Percentiles rank a stretch among this genome's conserved stretches.
Evolutionary conservation across 2,797 vertebrate genomes (phyloP).

Genomic region (Phataginus tricuspis): DNA sequence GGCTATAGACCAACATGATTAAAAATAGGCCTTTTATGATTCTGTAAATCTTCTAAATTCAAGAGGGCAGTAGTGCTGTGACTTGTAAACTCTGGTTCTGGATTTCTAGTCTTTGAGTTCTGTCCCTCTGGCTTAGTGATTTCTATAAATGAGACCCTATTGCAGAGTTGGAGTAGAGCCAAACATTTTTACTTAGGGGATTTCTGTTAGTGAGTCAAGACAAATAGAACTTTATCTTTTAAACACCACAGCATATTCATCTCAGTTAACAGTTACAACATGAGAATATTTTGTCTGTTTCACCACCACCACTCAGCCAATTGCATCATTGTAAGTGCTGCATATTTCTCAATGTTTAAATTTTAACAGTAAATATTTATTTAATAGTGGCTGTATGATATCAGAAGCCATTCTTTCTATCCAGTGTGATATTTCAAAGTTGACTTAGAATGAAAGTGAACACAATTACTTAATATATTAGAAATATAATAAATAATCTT

Average conservation of each 20-base stretch:
- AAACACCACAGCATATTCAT: conserved; percentile 15
- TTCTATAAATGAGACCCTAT: conserved; percentile 45
- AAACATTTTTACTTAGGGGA: conserved; percentile 42
- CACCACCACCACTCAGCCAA: background rate
- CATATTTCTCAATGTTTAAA: conserved; percentile 44
- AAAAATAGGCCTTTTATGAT: conserved; percentile 18
- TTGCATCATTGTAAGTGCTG: background rate
- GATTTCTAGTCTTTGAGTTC: conserved; percentile 26
- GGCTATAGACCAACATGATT: background rate
- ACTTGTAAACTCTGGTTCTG: conserved; percentile 35
- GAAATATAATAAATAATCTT: conserved; percentile 12
- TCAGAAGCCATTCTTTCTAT: conserved; percentile 3
- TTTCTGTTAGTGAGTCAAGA: conserved; percentile 50
- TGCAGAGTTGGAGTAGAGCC: background rate
- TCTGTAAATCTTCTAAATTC: conserved; percentile 30
- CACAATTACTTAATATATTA: conserved; percentile 10
- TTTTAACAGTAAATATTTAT: background rate
- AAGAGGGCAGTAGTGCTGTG: background rate
- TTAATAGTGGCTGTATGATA: background rate
- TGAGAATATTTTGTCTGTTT: background rate
- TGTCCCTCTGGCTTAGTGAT: conserved; percentile 14
- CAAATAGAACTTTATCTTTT: conserved; percentile 54
- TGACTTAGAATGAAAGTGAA: conserved; percentile 44
- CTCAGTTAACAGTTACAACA: background rate
- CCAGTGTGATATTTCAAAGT: background rate